Percentiles rank a stretch among this genome's conserved stretches.
Evolutionary conservation across 2,888 invertebrate species (phyloP).

Genomic region (Leptinotarsa rubiginosa): DNA sequence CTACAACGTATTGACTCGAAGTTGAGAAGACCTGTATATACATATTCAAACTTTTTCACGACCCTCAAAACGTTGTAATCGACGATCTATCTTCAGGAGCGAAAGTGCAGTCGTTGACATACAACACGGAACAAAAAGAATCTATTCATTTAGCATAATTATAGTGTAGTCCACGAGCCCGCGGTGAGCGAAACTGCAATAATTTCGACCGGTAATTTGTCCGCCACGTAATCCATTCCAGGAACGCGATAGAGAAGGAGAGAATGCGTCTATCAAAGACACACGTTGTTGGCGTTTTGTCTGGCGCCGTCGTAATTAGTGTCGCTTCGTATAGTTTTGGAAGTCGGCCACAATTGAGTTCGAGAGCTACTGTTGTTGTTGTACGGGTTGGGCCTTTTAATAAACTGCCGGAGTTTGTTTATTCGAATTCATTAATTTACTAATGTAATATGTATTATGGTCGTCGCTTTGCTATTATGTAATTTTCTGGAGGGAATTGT

Average conservation of each 20-base stretch:
- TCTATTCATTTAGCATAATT: neutral
- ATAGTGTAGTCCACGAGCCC: neutral
- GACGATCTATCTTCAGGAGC: too few relatives aligned
- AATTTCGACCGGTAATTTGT: neutral
- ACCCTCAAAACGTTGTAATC: too few relatives aligned
- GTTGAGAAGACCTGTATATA: too few relatives aligned
- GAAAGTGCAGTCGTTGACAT: neutral
- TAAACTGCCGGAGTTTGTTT: neutral
- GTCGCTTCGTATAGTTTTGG: constrained; percentile 8
- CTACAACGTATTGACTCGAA: too few relatives aligned
- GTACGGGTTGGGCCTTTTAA: neutral
- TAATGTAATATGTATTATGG: too few relatives aligned
- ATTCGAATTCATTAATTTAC: neutral
- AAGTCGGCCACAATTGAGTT: neutral
- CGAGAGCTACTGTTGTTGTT: neutral
- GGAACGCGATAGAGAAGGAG: neutral
- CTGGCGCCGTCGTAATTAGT: constrained; percentile 27
- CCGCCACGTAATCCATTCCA: neutral
- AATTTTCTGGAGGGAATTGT: too few relatives aligned
- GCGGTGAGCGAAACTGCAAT: neutral
- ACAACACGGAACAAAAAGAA: neutral
- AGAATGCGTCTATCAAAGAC: constrained; percentile 20
- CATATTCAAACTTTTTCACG: too few relatives aligned
- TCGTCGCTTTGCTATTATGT: too few relatives aligned
- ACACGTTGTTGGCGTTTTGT: constrained; percentile 20